Conservation (phyloP, 2,888 invertebrate genomes). For the Ophion obscuratus region DNA sequence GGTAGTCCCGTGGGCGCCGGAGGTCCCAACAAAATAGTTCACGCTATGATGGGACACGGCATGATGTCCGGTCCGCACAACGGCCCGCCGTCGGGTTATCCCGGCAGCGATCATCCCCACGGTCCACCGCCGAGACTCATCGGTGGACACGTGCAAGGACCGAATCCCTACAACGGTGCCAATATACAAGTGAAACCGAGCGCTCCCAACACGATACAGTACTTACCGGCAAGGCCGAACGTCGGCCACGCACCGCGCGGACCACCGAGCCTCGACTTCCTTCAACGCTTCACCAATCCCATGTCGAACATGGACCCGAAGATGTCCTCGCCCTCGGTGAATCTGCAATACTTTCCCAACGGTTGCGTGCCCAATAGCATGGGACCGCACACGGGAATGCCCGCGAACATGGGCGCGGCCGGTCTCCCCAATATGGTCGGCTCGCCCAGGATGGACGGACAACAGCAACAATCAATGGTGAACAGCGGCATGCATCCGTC, state of each 20-base stretch:
- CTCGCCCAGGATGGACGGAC: constrained; percentile 83
- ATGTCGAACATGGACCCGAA: constrained; percentile 89
- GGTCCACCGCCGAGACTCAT: constrained; percentile 85
- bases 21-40: constrained; percentile 78
- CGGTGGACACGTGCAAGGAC: constrained; percentile 80
- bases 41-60: constrained; percentile 80
- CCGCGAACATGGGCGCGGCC: constrained; percentile 83
- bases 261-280: constrained; percentile 95
- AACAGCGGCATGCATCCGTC: constrained; percentile 81
- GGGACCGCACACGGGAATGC: constrained; percentile 83
- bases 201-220: constrained; percentile 99
- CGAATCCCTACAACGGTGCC: constrained; percentile 89
- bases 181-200: constrained; percentile 98
- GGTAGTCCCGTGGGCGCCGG: constrained; percentile 79
- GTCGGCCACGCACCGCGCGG: constrained; percentile 90
- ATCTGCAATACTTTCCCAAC: constrained; percentile 91
- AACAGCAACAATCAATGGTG: constrained; percentile 83
- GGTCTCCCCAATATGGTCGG: constrained; percentile 82
- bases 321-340: constrained; percentile 87
- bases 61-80: constrained; percentile 77
- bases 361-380: constrained; percentile 85
- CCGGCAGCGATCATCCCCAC: constrained; percentile 77
- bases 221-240: constrained; percentile 97
- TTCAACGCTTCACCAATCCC: constrained; percentile 95
- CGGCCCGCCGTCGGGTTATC: constrained; percentile 69